phyloP scores from a whole-genome alignment of 1,140 invertebrate species.

The Pogonus chalceus region DNA sequence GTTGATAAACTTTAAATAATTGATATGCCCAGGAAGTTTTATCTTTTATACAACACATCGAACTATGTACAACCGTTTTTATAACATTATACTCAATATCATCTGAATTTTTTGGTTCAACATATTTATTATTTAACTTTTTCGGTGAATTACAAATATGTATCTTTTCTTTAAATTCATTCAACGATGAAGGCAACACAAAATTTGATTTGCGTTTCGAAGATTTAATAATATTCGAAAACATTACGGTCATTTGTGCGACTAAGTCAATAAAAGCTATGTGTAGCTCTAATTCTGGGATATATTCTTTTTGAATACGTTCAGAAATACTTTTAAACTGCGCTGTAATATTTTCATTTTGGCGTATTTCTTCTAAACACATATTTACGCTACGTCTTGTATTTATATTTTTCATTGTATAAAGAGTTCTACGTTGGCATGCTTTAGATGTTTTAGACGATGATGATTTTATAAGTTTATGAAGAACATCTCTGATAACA shows the following conservation, averaged over 20 bases:
- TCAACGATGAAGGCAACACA: conserved; percentile 14
- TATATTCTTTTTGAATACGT: conserved; percentile 1
- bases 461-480: conserved; percentile 40
- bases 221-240: conserved; percentile 17
- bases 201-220: conserved; percentile 14
- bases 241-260: conserved; percentile 12
- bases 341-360: conserved; percentile 18
- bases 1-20: conserved; percentile 60
- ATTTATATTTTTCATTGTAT: conserved; percentile 49
- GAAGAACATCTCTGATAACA: conserved; percentile 52
- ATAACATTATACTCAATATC: conserved; percentile 41
- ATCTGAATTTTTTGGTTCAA: conserved; percentile 35
- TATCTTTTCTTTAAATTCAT: conserved; percentile 1
- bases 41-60: conserved; percentile 49
- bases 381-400: conserved; percentile 43
- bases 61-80: conserved; percentile 47
- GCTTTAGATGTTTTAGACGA: conserved; percentile 60
- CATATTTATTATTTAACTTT: conserved; percentile 25
- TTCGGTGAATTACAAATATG: conserved; percentile 23
- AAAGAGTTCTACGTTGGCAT: conserved; percentile 52
- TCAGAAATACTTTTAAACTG: conserved; percentile 15
- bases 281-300: background rate
- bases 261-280: conserved; percentile 1
- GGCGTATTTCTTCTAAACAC: conserved; percentile 30
- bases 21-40: conserved; percentile 51